These are phyloP conservation scores for Serranus cabrilla DNA, from an alignment of 2,797 vertebrate species.

Conservation along the genomic window DNA sequence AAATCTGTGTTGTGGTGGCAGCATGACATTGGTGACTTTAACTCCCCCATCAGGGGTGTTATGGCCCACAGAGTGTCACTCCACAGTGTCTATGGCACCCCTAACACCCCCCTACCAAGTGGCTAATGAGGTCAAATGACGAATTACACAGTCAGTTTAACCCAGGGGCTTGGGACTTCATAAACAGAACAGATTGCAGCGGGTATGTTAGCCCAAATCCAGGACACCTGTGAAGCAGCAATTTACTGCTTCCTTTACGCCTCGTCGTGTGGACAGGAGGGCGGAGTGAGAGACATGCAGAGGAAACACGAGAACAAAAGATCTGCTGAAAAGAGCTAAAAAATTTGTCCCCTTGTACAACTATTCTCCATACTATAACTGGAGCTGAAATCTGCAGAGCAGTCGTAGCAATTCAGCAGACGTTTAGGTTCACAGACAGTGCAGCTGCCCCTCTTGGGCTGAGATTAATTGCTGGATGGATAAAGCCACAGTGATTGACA, in stretches of 20 bases:
- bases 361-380: conserved; percentile 20
- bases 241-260: conserved; percentile 40
- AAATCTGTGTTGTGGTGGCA: conserved; percentile 22
- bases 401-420: conserved; percentile 39
- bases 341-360: conserved; percentile 4
- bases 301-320: conserved; percentile 29
- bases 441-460: conserved; percentile 65
- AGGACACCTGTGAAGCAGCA: conserved; percentile 56
- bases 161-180: conserved; percentile 52
- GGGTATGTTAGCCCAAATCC: conserved; percentile 60
- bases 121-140: conserved; percentile 84
- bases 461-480: conserved; percentile 73
- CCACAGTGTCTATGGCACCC: conserved; percentile 51
- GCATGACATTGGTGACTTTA: conserved; percentile 39
- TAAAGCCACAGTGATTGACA: conserved; percentile 73
- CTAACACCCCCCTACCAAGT: conserved; percentile 52
- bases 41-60: conserved; percentile 55
- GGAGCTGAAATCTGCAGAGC: conserved; percentile 48
- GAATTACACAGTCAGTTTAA: conserved; percentile 80
- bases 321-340: conserved; percentile 34
- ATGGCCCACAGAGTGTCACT: conserved; percentile 67
- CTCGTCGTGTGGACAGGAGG: conserved; percentile 17
- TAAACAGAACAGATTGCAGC: conserved; percentile 67
- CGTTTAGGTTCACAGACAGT: conserved; percentile 68
- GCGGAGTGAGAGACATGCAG: conserved; percentile 18